Evolutionary conservation across 1,140 invertebrate species (phyloP).

Genomic region (Cryptotermes secundus): DNA sequence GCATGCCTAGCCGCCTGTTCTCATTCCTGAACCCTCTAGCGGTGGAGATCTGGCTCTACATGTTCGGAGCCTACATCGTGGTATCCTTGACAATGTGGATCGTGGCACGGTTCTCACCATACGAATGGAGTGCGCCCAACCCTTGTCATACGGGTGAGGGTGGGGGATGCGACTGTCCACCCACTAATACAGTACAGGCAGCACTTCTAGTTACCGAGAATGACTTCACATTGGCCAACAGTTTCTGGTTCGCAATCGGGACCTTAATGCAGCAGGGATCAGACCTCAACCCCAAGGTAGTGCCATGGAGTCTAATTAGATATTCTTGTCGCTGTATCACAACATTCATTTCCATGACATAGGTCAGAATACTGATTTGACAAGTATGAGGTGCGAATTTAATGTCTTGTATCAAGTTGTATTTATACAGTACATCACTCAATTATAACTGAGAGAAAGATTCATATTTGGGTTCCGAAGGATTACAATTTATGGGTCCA

Average conservation of each 20-base stretch:
- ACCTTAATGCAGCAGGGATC: constrained; percentile 94
- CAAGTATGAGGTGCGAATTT: no score
- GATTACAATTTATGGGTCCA: no score
- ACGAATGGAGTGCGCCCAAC: constrained; percentile 67
- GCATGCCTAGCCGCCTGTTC: constrained; percentile 63
- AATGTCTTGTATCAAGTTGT: no score
- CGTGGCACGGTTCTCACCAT: constrained; percentile 67
- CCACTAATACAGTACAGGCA: neutral
- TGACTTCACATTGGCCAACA: constrained; percentile 77
- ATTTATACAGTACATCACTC: no score
- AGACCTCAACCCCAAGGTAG: constrained; percentile 81
- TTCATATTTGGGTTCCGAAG: no score
- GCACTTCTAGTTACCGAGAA: constrained; percentile 56
- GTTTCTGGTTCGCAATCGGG: constrained; percentile 90
- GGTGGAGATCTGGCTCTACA: constrained; percentile 67
- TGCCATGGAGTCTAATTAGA: constrained; percentile 40
- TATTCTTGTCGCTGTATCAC: neutral
- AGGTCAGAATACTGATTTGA: no score
- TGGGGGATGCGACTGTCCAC: constrained; percentile 23
- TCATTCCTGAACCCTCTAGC: constrained; percentile 71
- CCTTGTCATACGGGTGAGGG: constrained; percentile 47
- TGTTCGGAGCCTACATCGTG: constrained; percentile 64
- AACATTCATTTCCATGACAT: no score
- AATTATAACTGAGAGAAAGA: no score
- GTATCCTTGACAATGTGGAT: constrained; percentile 71